Evolutionary conservation across 2,888 invertebrate species (phyloP).

Genomic region (Apotomis turbidana): DNA sequence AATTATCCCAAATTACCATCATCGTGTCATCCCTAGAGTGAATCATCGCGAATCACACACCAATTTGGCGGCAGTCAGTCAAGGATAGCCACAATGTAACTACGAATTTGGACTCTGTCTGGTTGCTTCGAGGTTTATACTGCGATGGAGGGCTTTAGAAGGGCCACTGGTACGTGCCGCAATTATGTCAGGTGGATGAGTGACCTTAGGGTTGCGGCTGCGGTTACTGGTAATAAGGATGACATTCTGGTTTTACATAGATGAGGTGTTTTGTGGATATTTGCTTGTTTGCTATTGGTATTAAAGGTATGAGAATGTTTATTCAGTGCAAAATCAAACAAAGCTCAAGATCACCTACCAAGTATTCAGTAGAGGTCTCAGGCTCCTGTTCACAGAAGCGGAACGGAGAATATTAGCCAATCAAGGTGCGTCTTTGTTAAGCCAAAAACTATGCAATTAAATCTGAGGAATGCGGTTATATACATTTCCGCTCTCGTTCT

Average conservation of each 20-base stretch:
- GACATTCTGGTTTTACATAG: conserved; percentile 23
- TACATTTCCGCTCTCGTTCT: too few species aligned
- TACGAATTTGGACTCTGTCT: background rate
- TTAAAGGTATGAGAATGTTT: too few species aligned
- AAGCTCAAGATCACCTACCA: too few species aligned
- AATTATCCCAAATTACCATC: conserved; percentile 16
- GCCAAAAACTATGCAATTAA: too few species aligned
- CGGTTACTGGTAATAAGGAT: conserved; percentile 25
- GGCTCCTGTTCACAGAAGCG: too few species aligned
- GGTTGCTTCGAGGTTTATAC: background rate
- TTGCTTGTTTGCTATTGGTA: background rate
- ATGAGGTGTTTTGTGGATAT: background rate
- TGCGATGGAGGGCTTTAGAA: conserved; percentile 2
- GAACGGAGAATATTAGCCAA: too few species aligned
- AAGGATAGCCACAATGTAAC: conserved; percentile 51
- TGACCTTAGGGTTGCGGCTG: conserved; percentile 42
- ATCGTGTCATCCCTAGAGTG: conserved; percentile 44
- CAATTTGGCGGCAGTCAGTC: conserved; percentile 62
- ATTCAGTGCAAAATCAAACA: too few species aligned
- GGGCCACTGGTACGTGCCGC: conserved; percentile 58
- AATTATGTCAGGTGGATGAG: conserved; percentile 53
- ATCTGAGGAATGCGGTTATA: too few species aligned
- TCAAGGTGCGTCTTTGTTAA: too few species aligned
- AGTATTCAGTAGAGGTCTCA: too few species aligned
- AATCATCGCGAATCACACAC: conserved; percentile 61